phyloP scores from a whole-genome alignment of 2,797 vertebrate species.

The Amblyopsis hoosieri region DNA sequence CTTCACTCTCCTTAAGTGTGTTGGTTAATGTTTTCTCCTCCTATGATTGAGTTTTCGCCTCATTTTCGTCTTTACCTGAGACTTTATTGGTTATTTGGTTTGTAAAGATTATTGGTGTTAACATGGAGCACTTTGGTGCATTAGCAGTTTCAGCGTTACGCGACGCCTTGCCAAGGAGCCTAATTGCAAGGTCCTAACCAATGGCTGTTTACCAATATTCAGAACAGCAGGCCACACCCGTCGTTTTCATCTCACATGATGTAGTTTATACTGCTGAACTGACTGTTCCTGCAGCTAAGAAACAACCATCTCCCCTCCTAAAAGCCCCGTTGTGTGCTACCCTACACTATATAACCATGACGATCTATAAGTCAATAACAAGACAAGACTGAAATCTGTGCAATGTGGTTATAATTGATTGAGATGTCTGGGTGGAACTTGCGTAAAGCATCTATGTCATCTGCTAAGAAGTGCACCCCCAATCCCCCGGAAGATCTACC shows the following conservation, averaged over 20 bases:
- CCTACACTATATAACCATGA: conserved; percentile 76
- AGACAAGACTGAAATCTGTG: conserved; percentile 84
- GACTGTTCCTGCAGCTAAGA: conserved; percentile 63
- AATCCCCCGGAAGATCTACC: conserved; percentile 78
- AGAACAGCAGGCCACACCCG: conserved; percentile 46
- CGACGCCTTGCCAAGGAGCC: conserved; percentile 60
- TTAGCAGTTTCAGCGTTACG: conserved; percentile 76
- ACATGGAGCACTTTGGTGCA: conserved; percentile 79
- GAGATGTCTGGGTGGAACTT: conserved; percentile 84
- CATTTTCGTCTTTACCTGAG: conserved; percentile 97
- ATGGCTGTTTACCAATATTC: conserved; percentile 51
- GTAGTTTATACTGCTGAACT: conserved; percentile 51
- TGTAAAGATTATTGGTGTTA: conserved; percentile 95
- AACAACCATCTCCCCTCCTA: conserved; percentile 61
- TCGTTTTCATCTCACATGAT: conserved; percentile 54
- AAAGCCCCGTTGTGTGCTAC: conserved; percentile 77
- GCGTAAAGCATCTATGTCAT: conserved; percentile 83
- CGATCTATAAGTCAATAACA: conserved; percentile 85
- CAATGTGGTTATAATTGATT: conserved; percentile 95
- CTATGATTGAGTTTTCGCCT: conserved; percentile 96
- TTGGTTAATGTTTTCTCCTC: conserved; percentile 94
- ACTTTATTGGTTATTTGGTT: conserved; percentile 96
- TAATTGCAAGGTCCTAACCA: conserved; percentile 56
- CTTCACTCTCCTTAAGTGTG: conserved; percentile 79
- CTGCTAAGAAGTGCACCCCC: conserved; percentile 86